Evolutionary conservation across 2,888 invertebrate species (phyloP).

Genomic region (Lithosia quadra): DNA sequence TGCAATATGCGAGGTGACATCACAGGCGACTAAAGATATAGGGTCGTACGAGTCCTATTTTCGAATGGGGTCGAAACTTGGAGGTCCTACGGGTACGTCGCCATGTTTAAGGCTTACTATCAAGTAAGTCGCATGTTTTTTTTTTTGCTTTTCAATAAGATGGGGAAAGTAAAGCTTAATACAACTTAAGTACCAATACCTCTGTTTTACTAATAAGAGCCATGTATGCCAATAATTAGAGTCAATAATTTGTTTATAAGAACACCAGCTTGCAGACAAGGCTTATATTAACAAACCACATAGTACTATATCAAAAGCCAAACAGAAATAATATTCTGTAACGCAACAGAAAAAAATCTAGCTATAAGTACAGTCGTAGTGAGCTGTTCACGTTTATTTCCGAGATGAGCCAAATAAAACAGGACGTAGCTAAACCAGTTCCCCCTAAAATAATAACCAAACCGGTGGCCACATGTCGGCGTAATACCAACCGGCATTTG

Average conservation of each 20-base stretch:
- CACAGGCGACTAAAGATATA: too few relatives aligned
- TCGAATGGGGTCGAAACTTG: too few relatives aligned
- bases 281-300: background rate
- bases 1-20: too few relatives aligned
- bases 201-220: background rate
- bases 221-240: too few relatives aligned
- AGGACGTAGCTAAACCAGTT: constrained; percentile 61
- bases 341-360: constrained; percentile 36
- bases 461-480: constrained; percentile 78
- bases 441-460: constrained; percentile 78
- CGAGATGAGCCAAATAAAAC: constrained; percentile 63
- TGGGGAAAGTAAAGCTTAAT: background rate
- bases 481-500: constrained; percentile 74
- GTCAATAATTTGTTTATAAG: background rate
- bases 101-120: too few relatives aligned
- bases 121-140: background rate
- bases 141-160: background rate
- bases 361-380: constrained; percentile 23
- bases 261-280: background rate
- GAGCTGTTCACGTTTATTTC: constrained; percentile 42
- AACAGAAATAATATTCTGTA: constrained; percentile 39
- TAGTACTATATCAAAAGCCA: background rate
- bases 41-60: too few relatives aligned
- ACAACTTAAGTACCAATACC: too few relatives aligned
- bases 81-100: too few relatives aligned